Conservation (phyloP, 2,113 vertebrate genomes). For the Microcebus tavaratra region DNA sequence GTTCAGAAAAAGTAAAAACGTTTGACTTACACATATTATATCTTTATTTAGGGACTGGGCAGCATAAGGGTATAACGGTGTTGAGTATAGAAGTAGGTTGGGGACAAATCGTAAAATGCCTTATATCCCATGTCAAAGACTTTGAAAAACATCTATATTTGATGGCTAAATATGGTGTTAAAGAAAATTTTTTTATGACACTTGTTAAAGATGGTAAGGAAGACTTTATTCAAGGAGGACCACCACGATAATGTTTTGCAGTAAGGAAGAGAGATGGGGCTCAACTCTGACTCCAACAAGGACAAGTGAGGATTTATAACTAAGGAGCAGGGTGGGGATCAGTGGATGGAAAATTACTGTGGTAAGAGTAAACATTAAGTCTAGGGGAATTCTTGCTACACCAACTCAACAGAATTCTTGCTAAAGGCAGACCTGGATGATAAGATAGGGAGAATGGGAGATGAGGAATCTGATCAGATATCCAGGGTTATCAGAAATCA, state of each 20-base stretch:
- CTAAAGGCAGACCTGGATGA: not conserved
- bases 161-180: slow-evolving; percentile 25
- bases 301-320: not conserved
- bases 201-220: not conserved
- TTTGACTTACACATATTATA: slow-evolving; percentile 2
- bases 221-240: not conserved
- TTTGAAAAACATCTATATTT: slow-evolving; percentile 13
- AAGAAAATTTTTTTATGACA: not conserved
- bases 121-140: not conserved
- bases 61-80: not conserved
- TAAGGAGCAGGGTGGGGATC: not conserved
- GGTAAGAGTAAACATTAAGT: not conserved
- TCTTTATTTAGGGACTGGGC: not conserved
- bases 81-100: slow-evolving; percentile 7
- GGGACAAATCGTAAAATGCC: slow-evolving; percentile 5
- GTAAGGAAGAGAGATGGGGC: not conserved
- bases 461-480: not conserved
- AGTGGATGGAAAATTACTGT: not conserved
- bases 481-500: not conserved
- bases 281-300: not conserved
- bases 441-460: not conserved
- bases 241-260: not conserved
- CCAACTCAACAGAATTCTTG: not conserved
- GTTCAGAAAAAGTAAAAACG: not conserved
- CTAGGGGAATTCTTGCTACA: not conserved